phyloP scores from a whole-genome alignment of 2,797 vertebrate species.

The Thaleichthys pacificus region DNA sequence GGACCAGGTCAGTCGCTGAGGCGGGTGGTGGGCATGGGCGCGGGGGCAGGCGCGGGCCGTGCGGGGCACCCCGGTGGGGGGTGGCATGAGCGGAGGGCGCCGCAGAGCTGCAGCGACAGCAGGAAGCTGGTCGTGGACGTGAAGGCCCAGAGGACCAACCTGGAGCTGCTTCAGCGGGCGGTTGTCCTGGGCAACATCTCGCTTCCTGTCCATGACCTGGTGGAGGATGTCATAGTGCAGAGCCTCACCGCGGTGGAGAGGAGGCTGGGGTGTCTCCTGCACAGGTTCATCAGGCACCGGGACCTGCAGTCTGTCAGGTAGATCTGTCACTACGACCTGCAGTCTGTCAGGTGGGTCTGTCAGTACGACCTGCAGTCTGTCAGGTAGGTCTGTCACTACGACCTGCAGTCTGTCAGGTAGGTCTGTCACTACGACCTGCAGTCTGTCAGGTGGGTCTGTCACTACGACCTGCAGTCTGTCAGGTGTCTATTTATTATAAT shows the following conservation, averaged over 20 bases:
- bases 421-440: conserved; percentile 19
- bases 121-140: conserved; percentile 50
- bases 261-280: conserved; percentile 41
- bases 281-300: conserved; percentile 47
- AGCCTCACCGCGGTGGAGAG: not conserved
- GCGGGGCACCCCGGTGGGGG: not conserved
- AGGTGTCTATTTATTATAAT: too few species aligned
- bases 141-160: conserved; percentile 54
- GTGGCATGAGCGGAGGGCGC: too few species aligned
- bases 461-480: too few species aligned
- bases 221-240: conserved; percentile 47
- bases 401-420: conserved; percentile 40
- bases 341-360: conserved; percentile 45
- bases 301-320: conserved; percentile 12
- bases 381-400: not conserved
- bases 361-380: conserved; percentile 8
- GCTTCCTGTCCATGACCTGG: conserved; percentile 28
- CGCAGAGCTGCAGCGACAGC: too few species aligned
- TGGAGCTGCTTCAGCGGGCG: conserved; percentile 50
- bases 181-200: conserved; percentile 36
- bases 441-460: conserved; percentile 2
- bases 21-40: too few species aligned
- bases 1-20: not conserved
- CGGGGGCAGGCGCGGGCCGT: not conserved
- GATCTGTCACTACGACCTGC: not conserved